Percentiles rank a stretch among this genome's conserved stretches.
Evolutionary conservation across 2,113 vertebrate species (phyloP).

Genomic region (Pelodiscus sinensis): DNA sequence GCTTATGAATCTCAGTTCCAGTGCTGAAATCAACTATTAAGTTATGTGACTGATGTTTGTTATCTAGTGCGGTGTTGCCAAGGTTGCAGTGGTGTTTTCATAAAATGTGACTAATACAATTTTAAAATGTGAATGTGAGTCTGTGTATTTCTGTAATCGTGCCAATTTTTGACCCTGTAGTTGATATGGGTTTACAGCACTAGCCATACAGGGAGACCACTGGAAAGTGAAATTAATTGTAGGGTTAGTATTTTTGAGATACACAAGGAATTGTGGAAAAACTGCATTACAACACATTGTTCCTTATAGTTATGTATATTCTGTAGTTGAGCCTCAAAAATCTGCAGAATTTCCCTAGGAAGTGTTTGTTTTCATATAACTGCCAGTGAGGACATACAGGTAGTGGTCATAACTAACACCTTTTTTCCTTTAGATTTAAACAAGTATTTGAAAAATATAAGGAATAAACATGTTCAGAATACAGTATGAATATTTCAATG

Average conservation of each 20-base stretch:
- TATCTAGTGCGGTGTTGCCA: not conserved
- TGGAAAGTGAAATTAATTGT: not conserved
- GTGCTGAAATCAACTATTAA: not conserved
- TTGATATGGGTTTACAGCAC: not conserved
- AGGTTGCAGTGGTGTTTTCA: not conserved
- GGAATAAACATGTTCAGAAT: not conserved
- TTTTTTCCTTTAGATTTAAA: not conserved
- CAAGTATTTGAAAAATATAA: not conserved
- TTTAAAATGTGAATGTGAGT: not conserved
- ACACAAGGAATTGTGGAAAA: not conserved
- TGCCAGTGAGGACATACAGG: not conserved
- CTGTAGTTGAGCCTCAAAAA: not conserved
- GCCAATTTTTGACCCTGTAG: fast-evolving
- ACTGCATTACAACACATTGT: not conserved
- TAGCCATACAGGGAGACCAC: not conserved
- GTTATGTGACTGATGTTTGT: not conserved
- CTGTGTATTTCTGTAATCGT: not conserved
- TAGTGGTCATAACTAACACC: not conserved
- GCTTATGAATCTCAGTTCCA: not conserved
- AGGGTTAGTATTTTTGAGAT: not conserved
- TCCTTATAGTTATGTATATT: fast-evolving
- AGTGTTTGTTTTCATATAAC: not conserved
- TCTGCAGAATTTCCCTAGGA: not conserved
- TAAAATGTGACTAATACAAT: not conserved
- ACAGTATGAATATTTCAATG: not conserved